These are phyloP conservation scores for Phoronis australis DNA, from an alignment of 2,888 invertebrate species.

Conservation along the genomic window DNA sequence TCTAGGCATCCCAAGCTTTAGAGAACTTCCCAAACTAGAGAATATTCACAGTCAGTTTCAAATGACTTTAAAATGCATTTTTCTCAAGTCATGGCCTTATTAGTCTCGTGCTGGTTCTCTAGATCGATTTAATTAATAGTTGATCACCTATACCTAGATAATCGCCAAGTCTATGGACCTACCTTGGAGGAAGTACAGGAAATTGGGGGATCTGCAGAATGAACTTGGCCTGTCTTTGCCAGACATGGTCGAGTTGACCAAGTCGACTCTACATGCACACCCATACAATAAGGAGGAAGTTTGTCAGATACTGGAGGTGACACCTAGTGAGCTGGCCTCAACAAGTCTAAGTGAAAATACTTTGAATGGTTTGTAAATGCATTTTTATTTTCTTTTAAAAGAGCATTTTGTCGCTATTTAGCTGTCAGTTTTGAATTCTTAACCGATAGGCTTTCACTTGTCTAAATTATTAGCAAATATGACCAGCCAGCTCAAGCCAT, in stretches of 20 bases:
- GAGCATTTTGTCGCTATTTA: too few species aligned
- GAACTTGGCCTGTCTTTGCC: constrained; percentile 61
- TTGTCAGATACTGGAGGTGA: constrained; percentile 45
- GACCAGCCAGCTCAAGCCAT: too few species aligned
- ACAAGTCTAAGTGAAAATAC: constrained; percentile 66
- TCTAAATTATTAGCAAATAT: too few species aligned
- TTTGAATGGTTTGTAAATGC: constrained; percentile 55
- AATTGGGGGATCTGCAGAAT: constrained; percentile 72
- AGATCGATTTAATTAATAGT: not conserved
- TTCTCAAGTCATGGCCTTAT: too few species aligned
- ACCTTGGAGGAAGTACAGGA: constrained; percentile 63
- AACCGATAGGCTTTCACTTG: too few species aligned
- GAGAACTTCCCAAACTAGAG: too few species aligned
- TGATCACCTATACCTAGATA: constrained; percentile 56
- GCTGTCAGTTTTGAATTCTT: too few species aligned
- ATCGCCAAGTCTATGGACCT: constrained; percentile 62
- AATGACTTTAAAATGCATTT: too few species aligned
- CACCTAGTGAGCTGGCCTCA: constrained; percentile 62
- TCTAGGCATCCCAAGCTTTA: too few species aligned
- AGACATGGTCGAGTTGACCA: constrained; percentile 68
- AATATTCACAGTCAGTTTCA: too few species aligned
- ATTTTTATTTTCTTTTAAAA: not conserved
- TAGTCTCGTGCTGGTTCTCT: too few species aligned
- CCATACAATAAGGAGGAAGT: constrained; percentile 45
- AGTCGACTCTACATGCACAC: constrained; percentile 48